These are phyloP conservation scores for Eueremaeus valkanovi DNA, from an alignment of 2,888 invertebrate species.

Conservation along the genomic window DNA sequence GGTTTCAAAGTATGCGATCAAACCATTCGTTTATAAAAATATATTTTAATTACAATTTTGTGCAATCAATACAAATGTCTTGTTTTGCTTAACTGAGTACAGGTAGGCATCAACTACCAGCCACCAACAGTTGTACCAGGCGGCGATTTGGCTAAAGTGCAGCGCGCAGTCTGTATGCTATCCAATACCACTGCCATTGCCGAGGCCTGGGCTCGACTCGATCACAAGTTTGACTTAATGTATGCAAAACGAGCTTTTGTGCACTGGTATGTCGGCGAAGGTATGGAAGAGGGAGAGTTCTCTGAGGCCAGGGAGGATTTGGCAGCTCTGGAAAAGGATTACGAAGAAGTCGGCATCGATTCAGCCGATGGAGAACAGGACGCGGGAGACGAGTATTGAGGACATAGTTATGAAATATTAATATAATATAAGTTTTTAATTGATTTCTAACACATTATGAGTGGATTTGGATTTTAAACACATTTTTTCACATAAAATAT, in stretches of 20 bases:
- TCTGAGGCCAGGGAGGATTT: slow-evolving; percentile 54
- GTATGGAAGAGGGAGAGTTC: slow-evolving; percentile 58
- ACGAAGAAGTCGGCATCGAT: slow-evolving; percentile 52
- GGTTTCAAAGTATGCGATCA: slow-evolving; percentile 72
- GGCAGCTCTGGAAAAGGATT: slow-evolving; percentile 54
- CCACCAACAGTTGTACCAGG: slow-evolving; percentile 56
- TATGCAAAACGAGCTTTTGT: slow-evolving; percentile 78
- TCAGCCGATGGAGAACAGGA: slow-evolving; percentile 47
- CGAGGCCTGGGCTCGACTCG: slow-evolving; percentile 75
- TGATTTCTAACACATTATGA: no score
- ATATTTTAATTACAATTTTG: slow-evolving; percentile 47
- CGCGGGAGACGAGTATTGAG: slow-evolving; percentile 42
- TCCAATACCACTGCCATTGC: slow-evolving; percentile 84
- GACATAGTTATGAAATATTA: no score
- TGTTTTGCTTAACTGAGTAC: slow-evolving; percentile 55
- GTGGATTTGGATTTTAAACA: no score
- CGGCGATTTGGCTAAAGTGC: slow-evolving; percentile 55
- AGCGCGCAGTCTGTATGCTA: slow-evolving; percentile 62
- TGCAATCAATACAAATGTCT: no score
- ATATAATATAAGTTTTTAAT: no score
- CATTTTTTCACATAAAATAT: no score
- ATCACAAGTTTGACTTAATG: slow-evolving; percentile 74
- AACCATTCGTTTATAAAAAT: no score
- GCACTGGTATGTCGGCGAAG: slow-evolving; percentile 64
- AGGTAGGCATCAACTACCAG: slow-evolving; percentile 78